These are phyloP conservation scores for Hipposideros larvatus DNA, from an alignment of 2,797 vertebrate species.

Conservation along the genomic window DNA sequence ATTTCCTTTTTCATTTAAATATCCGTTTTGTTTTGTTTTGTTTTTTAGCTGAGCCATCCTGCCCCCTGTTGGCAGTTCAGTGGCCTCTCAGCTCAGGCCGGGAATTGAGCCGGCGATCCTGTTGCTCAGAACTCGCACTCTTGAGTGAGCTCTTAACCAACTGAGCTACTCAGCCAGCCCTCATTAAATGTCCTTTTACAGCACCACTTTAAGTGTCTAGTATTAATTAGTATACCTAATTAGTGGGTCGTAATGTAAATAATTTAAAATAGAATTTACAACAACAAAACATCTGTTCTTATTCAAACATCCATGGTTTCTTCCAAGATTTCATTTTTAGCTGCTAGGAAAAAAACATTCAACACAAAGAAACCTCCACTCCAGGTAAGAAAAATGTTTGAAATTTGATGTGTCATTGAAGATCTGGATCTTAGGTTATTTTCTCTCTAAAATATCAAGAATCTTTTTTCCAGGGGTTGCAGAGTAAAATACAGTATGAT, in stretches of 20 bases:
- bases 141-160: no score
- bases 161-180: no score
- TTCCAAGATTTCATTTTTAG: slow-evolving; percentile 41
- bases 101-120: no score
- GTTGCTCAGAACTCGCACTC: no score
- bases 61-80: no score
- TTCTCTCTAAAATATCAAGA: neutral
- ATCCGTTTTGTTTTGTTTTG: no score
- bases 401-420: slow-evolving; percentile 4
- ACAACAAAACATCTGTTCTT: slow-evolving; percentile 6
- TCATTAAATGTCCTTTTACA: neutral
- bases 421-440: neutral
- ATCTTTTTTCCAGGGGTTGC: neutral
- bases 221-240: neutral
- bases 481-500: neutral
- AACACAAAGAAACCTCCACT: slow-evolving; percentile 9
- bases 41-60: no score
- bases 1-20: neutral
- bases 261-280: slow-evolving; percentile 47
- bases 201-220: neutral
- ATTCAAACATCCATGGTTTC: slow-evolving; percentile 19
- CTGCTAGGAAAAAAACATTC: neutral
- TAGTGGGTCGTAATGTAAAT: neutral
- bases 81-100: no score
- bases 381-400: slow-evolving; percentile 56